phyloP scores from a whole-genome alignment of 2,113 vertebrate genomes.

The Willisornis vidua region DNA sequence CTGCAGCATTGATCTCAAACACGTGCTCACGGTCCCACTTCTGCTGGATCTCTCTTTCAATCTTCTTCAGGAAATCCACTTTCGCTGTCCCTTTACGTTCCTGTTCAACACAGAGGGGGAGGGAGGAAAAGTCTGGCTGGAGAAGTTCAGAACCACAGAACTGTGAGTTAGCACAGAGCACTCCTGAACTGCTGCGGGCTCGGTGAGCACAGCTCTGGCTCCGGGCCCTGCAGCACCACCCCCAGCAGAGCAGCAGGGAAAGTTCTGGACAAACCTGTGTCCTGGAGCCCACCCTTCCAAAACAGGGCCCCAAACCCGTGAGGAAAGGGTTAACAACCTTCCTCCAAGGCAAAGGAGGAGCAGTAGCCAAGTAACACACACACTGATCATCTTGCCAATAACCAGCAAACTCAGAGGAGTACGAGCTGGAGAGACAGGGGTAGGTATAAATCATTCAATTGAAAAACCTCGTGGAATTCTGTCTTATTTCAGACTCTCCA shows the following conservation, averaged over 20 bases:
- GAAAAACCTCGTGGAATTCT: fast-evolving
- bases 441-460: fast-evolving
- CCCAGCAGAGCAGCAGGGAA: fast-evolving
- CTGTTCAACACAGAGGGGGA: slow-evolving; percentile 52
- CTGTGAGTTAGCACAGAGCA: fast-evolving
- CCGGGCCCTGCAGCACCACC: not conserved
- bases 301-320: fast-evolving
- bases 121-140: not conserved
- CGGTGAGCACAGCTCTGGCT: fast-evolving
- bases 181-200: fast-evolving
- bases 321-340: too few relatives aligned
- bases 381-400: fast-evolving
- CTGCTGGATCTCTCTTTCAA: slow-evolving; percentile 89
- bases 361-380: not conserved
- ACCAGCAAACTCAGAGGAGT: not conserved
- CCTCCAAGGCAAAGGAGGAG: not conserved
- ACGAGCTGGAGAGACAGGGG: fast-evolving
- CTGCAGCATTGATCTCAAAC: slow-evolving; percentile 83
- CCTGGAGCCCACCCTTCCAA: not conserved
- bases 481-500: not conserved
- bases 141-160: too few relatives aligned
- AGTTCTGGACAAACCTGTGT: fast-evolving
- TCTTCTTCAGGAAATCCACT: slow-evolving; percentile 93
- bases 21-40: slow-evolving; percentile 88
- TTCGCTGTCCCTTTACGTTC: slow-evolving; percentile 96